A percentile compares a stretch with the other conserved stretches of the same genome.
Conservation (phyloP, 2,113 vertebrate species). For the Mandrillus leucophaeus region DNA sequence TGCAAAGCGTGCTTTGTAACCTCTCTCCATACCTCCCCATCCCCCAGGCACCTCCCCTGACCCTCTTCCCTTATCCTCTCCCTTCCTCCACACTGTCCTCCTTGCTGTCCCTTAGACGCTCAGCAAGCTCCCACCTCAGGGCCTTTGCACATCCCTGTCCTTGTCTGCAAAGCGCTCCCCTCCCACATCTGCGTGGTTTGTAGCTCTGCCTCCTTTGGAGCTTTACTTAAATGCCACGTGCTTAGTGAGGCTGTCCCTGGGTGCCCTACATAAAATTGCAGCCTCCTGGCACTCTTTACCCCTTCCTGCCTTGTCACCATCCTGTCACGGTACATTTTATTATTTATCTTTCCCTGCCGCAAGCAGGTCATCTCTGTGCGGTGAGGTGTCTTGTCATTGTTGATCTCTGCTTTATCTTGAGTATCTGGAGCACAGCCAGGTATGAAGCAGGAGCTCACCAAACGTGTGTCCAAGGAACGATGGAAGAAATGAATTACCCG, state of each 20-base stretch:
- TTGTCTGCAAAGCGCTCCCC: not conserved
- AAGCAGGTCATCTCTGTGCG: not conserved
- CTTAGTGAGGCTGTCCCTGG: not conserved
- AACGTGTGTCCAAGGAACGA: rapidly evolving
- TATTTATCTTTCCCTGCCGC: not conserved
- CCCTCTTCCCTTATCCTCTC: not conserved
- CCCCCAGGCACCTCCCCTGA: too few relatives aligned
- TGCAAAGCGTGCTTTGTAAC: rapidly evolving
- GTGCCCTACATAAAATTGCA: not conserved
- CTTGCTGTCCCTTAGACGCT: not conserved
- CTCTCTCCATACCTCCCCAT: not conserved
- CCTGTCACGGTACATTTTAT: rapidly evolving
- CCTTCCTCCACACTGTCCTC: not conserved
- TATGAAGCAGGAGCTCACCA: not conserved
- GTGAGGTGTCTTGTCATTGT: not conserved
- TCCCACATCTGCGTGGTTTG: rapidly evolving
- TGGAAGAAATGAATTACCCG: rapidly evolving
- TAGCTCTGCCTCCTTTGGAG: not conserved
- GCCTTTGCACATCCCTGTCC: not conserved
- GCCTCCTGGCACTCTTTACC: too few relatives aligned
- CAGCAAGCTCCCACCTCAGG: not conserved
- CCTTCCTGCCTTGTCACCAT: not conserved
- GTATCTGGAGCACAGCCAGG: not conserved
- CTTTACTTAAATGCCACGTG: not conserved
- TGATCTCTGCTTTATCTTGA: not conserved